These are phyloP conservation scores for Bombus huntii DNA, from an alignment of 1,140 invertebrate genomes.

Conservation along the genomic window DNA sequence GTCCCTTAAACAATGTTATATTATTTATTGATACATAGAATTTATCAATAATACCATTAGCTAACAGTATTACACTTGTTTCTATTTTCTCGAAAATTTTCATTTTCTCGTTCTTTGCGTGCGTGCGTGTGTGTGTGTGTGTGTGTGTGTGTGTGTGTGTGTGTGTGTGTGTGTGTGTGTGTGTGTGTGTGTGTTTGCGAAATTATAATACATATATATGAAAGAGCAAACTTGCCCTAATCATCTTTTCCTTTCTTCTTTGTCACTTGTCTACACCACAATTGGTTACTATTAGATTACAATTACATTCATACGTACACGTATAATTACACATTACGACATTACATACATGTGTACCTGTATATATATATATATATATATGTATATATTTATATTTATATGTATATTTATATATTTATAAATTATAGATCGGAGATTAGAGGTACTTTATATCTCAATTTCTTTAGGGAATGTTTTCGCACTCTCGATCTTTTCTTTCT, in stretches of 20 bases:
- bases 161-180: neutral
- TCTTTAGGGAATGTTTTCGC: slow-evolving; percentile 18
- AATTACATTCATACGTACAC: slow-evolving; percentile 57
- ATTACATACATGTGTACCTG: slow-evolving; percentile 50
- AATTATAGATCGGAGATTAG: slow-evolving; percentile 46
- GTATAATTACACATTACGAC: slow-evolving; percentile 59
- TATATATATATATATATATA: slow-evolving; percentile 30
- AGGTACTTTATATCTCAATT: slow-evolving; percentile 22
- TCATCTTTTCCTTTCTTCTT: slow-evolving; percentile 3
- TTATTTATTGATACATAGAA: slow-evolving; percentile 78
- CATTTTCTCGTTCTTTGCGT: slow-evolving; percentile 18
- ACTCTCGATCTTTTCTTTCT: neutral
- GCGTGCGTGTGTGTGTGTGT: accelerated
- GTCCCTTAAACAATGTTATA: slow-evolving; percentile 77
- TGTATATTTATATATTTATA: slow-evolving; percentile 52
- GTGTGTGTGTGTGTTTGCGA: slow-evolving; percentile 7
- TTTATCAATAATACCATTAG: slow-evolving; percentile 71
- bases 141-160: no score
- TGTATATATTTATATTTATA: slow-evolving; percentile 28
- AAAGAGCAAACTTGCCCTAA: neutral
- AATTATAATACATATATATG: slow-evolving; percentile 56
- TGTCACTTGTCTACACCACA: slow-evolving; percentile 49
- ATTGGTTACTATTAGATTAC: slow-evolving; percentile 55
- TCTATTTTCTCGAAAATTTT: slow-evolving; percentile 37
- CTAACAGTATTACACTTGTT: slow-evolving; percentile 69